Evolutionary conservation across 2,888 invertebrate genomes (phyloP).

Genomic region (Colletes collaris): DNA sequence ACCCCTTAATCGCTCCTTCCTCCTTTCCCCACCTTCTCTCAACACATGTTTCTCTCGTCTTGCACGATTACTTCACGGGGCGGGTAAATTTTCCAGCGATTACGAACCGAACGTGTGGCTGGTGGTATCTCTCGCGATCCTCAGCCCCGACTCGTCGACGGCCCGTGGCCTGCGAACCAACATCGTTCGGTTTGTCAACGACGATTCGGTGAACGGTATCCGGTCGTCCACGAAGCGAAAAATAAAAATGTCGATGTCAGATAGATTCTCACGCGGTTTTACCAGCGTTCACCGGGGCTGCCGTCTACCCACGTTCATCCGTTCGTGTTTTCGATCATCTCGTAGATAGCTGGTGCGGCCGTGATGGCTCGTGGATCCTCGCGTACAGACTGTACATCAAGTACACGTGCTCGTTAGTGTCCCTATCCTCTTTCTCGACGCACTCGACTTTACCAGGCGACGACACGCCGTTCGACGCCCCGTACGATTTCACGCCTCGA

Average conservation of each 20-base stretch:
- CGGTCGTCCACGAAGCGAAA: neutral
- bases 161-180: slow-evolving; percentile 44
- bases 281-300: slow-evolving; percentile 32
- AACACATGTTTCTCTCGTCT: neutral
- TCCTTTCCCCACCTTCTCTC: neutral
- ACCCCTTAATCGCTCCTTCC: neutral
- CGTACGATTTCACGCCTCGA: slow-evolving; percentile 34
- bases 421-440: slow-evolving; percentile 18
- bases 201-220: no score
- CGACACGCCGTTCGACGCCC: slow-evolving; percentile 28
- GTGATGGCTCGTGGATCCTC: slow-evolving; percentile 26
- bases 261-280: slow-evolving; percentile 3
- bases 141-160: slow-evolving; percentile 10
- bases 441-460: slow-evolving; percentile 37
- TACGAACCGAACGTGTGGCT: no score
- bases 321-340: slow-evolving; percentile 34
- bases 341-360: slow-evolving; percentile 23
- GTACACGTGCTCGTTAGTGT: slow-evolving; percentile 61
- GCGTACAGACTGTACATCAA: slow-evolving; percentile 49
- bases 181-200: slow-evolving; percentile 13
- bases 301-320: slow-evolving; percentile 31
- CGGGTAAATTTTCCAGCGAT: no score
- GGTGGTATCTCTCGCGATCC: slow-evolving; percentile 4
- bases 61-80: neutral
- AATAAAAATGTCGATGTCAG: neutral